phyloP scores from a whole-genome alignment of 30 jellyfish, hydroid and myxozoan genomes.

The Aurelia sp. region DNA sequence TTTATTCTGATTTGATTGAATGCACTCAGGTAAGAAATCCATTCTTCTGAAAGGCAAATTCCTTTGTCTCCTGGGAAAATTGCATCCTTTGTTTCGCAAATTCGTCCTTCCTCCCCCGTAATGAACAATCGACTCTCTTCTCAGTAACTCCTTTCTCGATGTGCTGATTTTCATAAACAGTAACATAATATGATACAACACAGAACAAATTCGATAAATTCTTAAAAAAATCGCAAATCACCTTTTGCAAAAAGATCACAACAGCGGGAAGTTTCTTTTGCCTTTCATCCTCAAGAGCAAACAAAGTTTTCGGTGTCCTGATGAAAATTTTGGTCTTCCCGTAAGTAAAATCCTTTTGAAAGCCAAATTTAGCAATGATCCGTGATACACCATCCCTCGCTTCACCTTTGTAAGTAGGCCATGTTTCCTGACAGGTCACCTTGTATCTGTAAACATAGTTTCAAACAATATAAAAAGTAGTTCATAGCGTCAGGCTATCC shows the following conservation, averaged over 20 bases:
- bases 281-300: conserved; percentile 91
- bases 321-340: conserved; percentile 90
- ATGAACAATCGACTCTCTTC: no score
- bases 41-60: no score
- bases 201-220: no score
- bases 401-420: conserved; percentile 79
- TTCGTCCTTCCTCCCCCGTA: no score
- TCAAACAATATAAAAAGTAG: background rate
- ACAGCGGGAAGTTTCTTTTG: conserved; percentile 66
- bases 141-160: no score
- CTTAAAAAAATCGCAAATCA: background rate
- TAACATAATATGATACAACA: no score
- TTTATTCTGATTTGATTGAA: no score
- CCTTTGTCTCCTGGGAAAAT: no score
- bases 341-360: conserved; percentile 73
- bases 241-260: conserved; percentile 86
- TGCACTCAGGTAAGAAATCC: no score
- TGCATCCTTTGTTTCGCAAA: no score
- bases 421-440: conserved; percentile 80
- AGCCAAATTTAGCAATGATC: conserved; percentile 51
- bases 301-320: conserved; percentile 86
- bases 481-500: no score
- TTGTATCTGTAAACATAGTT: conserved; percentile 61
- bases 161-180: no score
- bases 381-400: conserved; percentile 80